phyloP scores from a whole-genome alignment of 1,140 invertebrate genomes.

The Saccostrea cuccullata region DNA sequence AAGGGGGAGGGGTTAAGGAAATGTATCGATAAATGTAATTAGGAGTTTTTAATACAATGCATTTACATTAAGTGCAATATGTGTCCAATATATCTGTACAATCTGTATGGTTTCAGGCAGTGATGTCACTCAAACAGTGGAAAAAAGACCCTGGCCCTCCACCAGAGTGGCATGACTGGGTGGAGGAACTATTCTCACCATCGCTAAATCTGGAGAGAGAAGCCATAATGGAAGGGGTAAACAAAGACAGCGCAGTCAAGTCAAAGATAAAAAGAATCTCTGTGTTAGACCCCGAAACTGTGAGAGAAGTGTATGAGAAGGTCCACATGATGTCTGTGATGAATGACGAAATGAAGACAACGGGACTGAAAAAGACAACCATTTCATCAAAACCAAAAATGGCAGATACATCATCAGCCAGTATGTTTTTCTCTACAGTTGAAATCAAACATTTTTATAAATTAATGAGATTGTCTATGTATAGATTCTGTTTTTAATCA shows the following conservation, averaged over 20 bases:
- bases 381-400: background rate
- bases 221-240: conserved; percentile 48
- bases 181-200: conserved; percentile 62
- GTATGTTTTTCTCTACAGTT: background rate
- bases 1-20: too few species aligned
- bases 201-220: conserved; percentile 50
- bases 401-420: background rate
- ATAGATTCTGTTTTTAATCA: background rate
- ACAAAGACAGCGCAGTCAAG: conserved; percentile 49
- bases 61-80: too few species aligned
- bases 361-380: conserved; percentile 23
- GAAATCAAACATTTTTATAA: background rate
- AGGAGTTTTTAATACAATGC: too few species aligned
- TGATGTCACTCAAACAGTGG: conserved; percentile 9
- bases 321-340: conserved; percentile 58
- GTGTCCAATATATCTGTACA: background rate
- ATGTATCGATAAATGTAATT: too few species aligned
- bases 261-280: conserved; percentile 58
- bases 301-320: conserved; percentile 61
- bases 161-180: conserved; percentile 60
- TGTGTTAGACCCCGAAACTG: conserved; percentile 60
- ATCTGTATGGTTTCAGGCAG: background rate
- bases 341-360: conserved; percentile 62
- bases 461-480: background rate
- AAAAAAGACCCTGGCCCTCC: conserved; percentile 12